A percentile compares a stretch with the other conserved stretches of the same genome.
Evolutionary conservation across 2,888 invertebrate species (phyloP).

Genomic region (Cephus spinipes): DNA sequence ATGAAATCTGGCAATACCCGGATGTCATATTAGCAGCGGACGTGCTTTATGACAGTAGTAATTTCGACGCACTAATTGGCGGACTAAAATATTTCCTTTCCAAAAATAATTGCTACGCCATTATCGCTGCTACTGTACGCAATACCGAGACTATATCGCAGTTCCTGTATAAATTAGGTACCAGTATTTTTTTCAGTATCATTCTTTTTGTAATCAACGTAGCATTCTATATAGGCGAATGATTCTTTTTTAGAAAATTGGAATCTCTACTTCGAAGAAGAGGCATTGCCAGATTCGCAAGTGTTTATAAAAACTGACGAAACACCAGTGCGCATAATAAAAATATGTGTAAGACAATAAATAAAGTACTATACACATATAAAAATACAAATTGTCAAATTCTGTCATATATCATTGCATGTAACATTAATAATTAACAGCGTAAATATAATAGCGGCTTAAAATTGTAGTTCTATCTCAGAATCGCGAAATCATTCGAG

Average conservation of each 20-base stretch:
- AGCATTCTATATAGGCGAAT: background rate
- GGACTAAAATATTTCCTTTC: slow-evolving; percentile 67
- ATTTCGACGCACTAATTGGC: slow-evolving; percentile 67
- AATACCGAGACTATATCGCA: slow-evolving; percentile 73
- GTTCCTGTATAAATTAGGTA: slow-evolving; percentile 73
- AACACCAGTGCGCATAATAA: slow-evolving; percentile 52
- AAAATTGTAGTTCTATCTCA: slow-evolving; percentile 14
- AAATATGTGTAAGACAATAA: slow-evolving; percentile 36
- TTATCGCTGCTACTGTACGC: slow-evolving; percentile 74
- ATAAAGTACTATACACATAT: slow-evolving; percentile 10
- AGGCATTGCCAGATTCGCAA: slow-evolving; percentile 32
- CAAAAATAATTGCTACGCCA: slow-evolving; percentile 61
- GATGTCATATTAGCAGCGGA: slow-evolving; percentile 73
- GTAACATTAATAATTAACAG: background rate
- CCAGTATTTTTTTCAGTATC: background rate
- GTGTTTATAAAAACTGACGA: slow-evolving; percentile 44
- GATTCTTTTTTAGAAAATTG: background rate
- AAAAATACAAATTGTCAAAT: slow-evolving; percentile 23
- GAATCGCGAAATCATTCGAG: slow-evolving; percentile 15
- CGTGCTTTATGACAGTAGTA: slow-evolving; percentile 72
- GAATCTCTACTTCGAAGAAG: slow-evolving; percentile 12
- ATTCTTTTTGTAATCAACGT: background rate
- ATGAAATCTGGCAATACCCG: slow-evolving; percentile 44
- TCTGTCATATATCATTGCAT: slow-evolving; percentile 10
- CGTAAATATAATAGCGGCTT: background rate